phyloP scores from a whole-genome alignment of 2,113 vertebrate species.

The Pogona vitticeps region DNA sequence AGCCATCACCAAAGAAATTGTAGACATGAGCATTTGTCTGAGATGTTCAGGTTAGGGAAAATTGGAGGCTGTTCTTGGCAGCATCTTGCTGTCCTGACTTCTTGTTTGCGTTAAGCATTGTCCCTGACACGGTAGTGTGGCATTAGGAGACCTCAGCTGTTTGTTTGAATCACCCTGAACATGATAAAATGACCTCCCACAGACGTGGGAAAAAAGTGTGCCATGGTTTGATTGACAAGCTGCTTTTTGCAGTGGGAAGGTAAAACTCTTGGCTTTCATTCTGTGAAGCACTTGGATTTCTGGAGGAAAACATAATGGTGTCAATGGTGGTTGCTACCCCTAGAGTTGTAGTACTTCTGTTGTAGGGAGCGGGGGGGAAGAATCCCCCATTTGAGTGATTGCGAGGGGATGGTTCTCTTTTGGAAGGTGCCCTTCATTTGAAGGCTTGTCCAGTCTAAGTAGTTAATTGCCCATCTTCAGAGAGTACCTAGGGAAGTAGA shows the following conservation, averaged over 20 bases:
- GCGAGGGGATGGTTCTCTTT: too few species aligned
- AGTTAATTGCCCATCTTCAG: too few species aligned
- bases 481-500: too few species aligned
- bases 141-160: background rate
- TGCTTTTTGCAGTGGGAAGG: background rate
- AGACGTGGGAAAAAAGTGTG: background rate
- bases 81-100: background rate
- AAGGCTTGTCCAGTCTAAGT: too few species aligned
- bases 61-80: background rate
- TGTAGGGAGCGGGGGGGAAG: too few species aligned
- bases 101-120: background rate
- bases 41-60: background rate
- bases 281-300: background rate
- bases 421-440: too few species aligned
- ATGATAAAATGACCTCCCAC: background rate
- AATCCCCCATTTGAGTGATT: too few species aligned
- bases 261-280: background rate
- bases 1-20: background rate
- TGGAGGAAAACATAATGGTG: background rate
- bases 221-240: background rate
- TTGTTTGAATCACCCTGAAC: background rate
- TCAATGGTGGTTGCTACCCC: too few species aligned
- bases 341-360: too few species aligned
- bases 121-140: background rate
- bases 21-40: background rate